Percentiles rank a stretch among this genome's conserved stretches.
These are phyloP conservation scores for Agyllia agylla DNA, from an alignment of 2,888 invertebrate genomes.

Conservation along the genomic window DNA sequence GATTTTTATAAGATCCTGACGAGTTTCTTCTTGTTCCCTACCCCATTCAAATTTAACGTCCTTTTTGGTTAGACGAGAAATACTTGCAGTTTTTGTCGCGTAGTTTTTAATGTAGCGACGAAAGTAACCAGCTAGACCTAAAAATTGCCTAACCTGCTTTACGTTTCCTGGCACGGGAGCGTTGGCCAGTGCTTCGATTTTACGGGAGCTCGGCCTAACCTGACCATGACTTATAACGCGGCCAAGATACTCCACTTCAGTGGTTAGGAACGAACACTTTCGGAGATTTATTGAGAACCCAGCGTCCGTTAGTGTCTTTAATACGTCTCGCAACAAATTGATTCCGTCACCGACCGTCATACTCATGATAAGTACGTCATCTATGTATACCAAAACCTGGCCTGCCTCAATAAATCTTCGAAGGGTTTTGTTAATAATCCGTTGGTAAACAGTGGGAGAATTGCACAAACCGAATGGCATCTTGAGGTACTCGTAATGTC, in stretches of 20 bases:
- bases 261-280: background rate
- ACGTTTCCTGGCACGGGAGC: background rate
- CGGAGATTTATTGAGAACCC: background rate
- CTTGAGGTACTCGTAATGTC: background rate
- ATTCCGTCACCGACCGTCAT: background rate
- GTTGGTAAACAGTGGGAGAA: constrained; percentile 1
- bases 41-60: background rate
- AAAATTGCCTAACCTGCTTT: background rate
- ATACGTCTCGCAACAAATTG: background rate
- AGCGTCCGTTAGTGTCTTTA: background rate
- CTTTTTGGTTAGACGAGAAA: background rate
- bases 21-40: background rate
- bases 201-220: background rate
- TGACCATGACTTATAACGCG: background rate
- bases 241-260: background rate
- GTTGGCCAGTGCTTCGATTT: background rate
- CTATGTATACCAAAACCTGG: constrained; percentile 26
- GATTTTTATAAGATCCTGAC: background rate
- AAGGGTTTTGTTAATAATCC: background rate
- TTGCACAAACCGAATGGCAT: background rate
- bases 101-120: background rate
- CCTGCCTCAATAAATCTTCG: background rate
- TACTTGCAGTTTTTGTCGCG: background rate
- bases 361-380: background rate
- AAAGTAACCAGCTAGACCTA: background rate